Base-by-base conservation (phyloP, 1,140 invertebrate genomes). In the Diabrotica virgifera region DNA sequence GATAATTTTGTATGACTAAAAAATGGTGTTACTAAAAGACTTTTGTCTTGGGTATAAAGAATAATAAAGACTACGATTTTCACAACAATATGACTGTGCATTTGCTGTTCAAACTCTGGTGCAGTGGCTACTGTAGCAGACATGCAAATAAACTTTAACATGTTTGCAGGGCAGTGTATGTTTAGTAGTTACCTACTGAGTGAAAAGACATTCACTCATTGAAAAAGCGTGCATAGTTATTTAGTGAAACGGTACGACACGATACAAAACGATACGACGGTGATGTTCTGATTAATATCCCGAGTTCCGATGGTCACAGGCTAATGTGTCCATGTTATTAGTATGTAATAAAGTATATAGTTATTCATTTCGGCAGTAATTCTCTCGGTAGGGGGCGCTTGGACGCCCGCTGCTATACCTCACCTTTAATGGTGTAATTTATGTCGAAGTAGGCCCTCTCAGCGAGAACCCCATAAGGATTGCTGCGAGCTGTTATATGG, bases 261-360 rank as follows among this genome's bases (percentile, higher is more conserved):
- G 50, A 38, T 60, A 46, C 40, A 60, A 63, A 58, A 63, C 65
- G 46, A 24, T 63, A 55, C 51, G 72, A 71, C 71, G 72, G 70
- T 71, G 70, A 59, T 57, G 52, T 57, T 64, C 67, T 71, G 69
- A 72, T 72, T 74, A 69, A 69, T 71, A 67, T 64, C 66, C 65
- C 52, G 51, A 66, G 63, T 69, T 62, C 65, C 68, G 59, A 74
- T 50, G 46, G 75, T 78, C 76, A 76, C 74, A 72, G 73, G 76
- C 76, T 78, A 76, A 76, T 76, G 72, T 74, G 73, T 67, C 68
- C 71, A 73, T 76, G 76, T 78, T 78, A 78, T 77, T 78, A 78
- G 77, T 78, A 78, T 78, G 77, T 77, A 78, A 78, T 78, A 78
- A 78, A 78, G 77, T 77, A 78, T 77, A 77, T 77, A 78, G 76